Base-by-base conservation (phyloP, 2,888 invertebrate genomes). In the Lumbricus terrestris region DNA sequence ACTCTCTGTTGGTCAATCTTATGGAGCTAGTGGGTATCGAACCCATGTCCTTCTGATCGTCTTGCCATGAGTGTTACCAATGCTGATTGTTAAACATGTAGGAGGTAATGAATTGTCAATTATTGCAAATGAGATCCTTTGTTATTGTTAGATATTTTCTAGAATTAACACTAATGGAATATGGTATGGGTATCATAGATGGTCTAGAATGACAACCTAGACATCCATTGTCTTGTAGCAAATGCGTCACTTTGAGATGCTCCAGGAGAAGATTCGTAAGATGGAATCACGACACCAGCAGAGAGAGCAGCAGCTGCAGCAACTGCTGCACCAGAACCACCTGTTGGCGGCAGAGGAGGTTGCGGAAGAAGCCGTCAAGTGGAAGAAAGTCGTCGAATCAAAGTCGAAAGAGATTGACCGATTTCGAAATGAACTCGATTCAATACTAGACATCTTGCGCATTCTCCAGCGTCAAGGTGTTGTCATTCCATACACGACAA, bases 381-480 rank as follows among this genome's bases (percentile, higher is more conserved):
- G 94, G 94, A 93, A 93, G 89, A 92, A 92, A 90, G 91, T 94
- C 33, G 93, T 94, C 13, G 94, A 94, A 82, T 91, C 91, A 33
- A 95, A 95, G 92, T 94, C 94, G 90, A 92, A 92, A 47, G 94
- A 95, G 92, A 94, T 94, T 82, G 94, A 94, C 90, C 93, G 92
- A 91, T 95, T 95, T 91, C 93, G 94, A 18, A 92, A 93, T 83
- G 95, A 95, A 91, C 92, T 95, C 85, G 95, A 95, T 92, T 93
- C 94, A 20, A 95, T 95, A 40, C 92, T 95, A 8, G 93, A 93
- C 89, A 93, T 95, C 23, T 91, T 95, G 90, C 92, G 93, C 90
- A 93, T 94, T 88, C 92, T 95, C 89, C 94, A 94, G 90, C 93
- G 94, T 92, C 94, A 94, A 90, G 94, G 95, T 18, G 93, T 95